Conservation (phyloP, 1,140 invertebrate genomes). For the Aphelinus certus region DNA sequence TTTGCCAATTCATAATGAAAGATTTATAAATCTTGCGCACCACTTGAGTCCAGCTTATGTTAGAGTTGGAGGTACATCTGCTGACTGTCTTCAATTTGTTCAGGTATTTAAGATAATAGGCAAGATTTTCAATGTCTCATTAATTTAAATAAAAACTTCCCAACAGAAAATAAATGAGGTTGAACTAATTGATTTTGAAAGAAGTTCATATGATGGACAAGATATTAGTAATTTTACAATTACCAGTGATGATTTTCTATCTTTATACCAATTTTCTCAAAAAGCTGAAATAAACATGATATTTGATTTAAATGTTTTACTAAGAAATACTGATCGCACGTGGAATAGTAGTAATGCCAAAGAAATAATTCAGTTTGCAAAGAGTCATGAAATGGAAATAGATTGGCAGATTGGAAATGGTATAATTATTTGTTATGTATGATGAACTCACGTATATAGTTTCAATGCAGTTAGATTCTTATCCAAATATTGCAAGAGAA, state of each 20-base stretch:
- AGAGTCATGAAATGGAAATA: conserved; percentile 63
- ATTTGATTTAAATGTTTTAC: conserved; percentile 76
- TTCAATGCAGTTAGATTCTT: no score
- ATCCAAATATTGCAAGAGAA: no score
- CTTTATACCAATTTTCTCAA: conserved; percentile 71
- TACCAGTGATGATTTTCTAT: conserved; percentile 51
- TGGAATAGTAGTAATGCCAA: conserved; percentile 75
- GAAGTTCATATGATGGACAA: not conserved
- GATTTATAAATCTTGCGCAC: conserved; percentile 67
- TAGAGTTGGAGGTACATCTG: conserved; percentile 73
- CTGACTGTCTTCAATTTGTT: conserved; percentile 73
- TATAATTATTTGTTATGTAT: conserved; percentile 47
- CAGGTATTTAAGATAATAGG: conserved; percentile 42
- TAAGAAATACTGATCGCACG: conserved; percentile 66
- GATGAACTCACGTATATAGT: no score
- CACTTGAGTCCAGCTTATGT: conserved; percentile 71
- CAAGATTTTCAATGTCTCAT: not conserved
- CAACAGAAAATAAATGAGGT: not conserved
- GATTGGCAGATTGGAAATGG: conserved; percentile 83
- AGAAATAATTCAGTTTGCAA: conserved; percentile 72
- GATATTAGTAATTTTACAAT: conserved; percentile 56
- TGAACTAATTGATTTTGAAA: no score
- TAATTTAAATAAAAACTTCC: not conserved
- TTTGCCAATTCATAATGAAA: conserved; percentile 54
- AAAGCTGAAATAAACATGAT: conserved; percentile 69